A percentile compares a stretch with the other conserved stretches of the same genome.
Conservation (phyloP, 2,113 vertebrate species). For the Tenrec ecaudatus region DNA sequence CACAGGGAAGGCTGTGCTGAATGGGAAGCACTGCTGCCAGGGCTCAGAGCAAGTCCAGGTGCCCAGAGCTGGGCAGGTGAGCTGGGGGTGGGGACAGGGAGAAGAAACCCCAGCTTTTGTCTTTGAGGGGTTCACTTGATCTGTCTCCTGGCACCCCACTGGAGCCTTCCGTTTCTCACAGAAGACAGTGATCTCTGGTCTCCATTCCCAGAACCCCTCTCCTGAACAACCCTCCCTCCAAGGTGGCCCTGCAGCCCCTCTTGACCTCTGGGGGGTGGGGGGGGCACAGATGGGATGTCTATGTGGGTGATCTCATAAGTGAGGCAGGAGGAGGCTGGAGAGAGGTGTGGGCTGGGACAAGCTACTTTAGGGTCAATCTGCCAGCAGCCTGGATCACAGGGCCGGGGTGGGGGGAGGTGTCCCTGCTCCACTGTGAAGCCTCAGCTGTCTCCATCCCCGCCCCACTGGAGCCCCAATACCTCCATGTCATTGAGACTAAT, state of each 20-base stretch:
- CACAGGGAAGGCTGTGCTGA: neutral
- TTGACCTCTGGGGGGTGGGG: neutral
- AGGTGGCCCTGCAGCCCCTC: neutral
- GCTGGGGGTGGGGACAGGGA: neutral
- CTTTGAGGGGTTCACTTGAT: neutral
- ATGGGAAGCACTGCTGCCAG: neutral
- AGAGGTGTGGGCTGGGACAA: neutral
- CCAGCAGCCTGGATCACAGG: slow-evolving; percentile 75
- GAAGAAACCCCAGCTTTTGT: slow-evolving; percentile 11
- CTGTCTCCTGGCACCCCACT: neutral
- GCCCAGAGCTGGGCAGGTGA: neutral
- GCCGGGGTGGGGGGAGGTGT: neutral
- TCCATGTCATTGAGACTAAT: neutral
- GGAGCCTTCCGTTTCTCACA: neutral
- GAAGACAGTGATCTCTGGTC: neutral
- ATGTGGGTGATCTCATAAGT: slow-evolving; percentile 32
- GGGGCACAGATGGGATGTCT: slow-evolving; percentile 20
- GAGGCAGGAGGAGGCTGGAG: slow-evolving; percentile 14
- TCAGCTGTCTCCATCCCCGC: neutral
- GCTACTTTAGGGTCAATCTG: slow-evolving; percentile 51
- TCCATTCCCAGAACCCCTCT: neutral
- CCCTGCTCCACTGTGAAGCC: neutral
- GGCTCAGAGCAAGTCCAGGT: neutral
- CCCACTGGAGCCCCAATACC: neutral
- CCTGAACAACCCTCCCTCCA: neutral